phyloP scores from a whole-genome alignment of 2,888 invertebrate species.

The Hydriomena furcata region DNA sequence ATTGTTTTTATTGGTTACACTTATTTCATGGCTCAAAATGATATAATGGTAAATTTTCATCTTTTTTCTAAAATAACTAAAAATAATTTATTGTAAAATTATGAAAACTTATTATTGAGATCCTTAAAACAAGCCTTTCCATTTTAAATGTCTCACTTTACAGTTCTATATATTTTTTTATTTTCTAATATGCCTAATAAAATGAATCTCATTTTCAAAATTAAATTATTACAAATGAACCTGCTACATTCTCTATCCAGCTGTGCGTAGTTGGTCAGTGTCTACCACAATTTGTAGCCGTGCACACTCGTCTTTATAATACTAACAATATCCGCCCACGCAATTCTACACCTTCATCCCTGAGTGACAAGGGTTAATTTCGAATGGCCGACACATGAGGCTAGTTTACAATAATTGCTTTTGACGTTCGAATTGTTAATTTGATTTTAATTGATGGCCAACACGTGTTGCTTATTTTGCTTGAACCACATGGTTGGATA shows the following conservation, averaged over 20 bases:
- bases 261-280: conserved; percentile 49
- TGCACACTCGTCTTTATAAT: conserved; percentile 58
- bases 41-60: no score
- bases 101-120: no score
- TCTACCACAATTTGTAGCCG: conserved; percentile 73
- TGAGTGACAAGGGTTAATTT: conserved; percentile 4
- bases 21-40: no score
- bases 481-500: neutral
- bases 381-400: neutral
- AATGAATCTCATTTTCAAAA: no score
- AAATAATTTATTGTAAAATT: no score
- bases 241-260: neutral
- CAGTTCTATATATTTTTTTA: no score
- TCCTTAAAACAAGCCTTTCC: no score
- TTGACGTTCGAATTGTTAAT: conserved; percentile 64
- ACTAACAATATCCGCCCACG: conserved; percentile 15
- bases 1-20: no score
- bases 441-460: conserved; percentile 65
- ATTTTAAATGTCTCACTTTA: no score
- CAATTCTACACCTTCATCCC: conserved; percentile 5
- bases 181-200: no score
- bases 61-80: no score
- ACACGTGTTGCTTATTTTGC: conserved; percentile 46
- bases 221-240: no score
- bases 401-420: conserved; percentile 51